Evolutionary conservation across 2,888 invertebrate genomes (phyloP), one percentile per base, ranked within the genome.

Genomic region (Pediacus dermestoides): DNA sequence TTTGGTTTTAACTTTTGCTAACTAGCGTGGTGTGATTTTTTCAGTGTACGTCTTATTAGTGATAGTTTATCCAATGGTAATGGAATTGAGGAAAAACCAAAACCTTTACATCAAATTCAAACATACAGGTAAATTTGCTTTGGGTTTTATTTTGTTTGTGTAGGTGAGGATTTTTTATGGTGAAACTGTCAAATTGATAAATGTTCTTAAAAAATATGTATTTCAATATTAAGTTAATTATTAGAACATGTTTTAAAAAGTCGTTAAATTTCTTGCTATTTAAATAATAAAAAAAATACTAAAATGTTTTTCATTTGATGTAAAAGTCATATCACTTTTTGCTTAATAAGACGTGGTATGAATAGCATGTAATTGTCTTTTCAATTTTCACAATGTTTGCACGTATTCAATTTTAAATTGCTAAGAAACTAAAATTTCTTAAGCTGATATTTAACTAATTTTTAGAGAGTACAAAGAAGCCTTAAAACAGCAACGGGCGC

Each of bases 391-490:
- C n/a, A n/a, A n/a, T n/a, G n/a, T n/a, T 7, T 28, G 23, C 23
- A 23, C 23, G 4, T 10, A 23, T 23, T 3, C 3, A 28, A 28
- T 11, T 28, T 10, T n/a, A n/a, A 28, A 3, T 13, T 11, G 3
- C 13, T 13, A 3, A 14, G 2, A 25, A 16, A 26, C 25, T 37
- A 11, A 32, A 26, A 15, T 16, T 31, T 35, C 27, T 30, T 11
- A 4, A 10, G n/a, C 11, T 33, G 10, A n/a, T 18, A 9, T 6
- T 8, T 1, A 28, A 16, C 16, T 18, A n/a, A n/a, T 28, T 75
- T 73, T 3, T 72, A 80, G 88, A 71, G 89, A 90, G 74, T 90
- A 89, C 73, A 90, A 90, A 74, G 90, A 90, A 76, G 89, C 89
- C 40, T 70, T 89, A 64, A 83, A 85, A 68, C 86, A 87, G 59